phyloP scores from a whole-genome alignment of 2,113 vertebrate genomes.

The Sturnira hondurensis region DNA sequence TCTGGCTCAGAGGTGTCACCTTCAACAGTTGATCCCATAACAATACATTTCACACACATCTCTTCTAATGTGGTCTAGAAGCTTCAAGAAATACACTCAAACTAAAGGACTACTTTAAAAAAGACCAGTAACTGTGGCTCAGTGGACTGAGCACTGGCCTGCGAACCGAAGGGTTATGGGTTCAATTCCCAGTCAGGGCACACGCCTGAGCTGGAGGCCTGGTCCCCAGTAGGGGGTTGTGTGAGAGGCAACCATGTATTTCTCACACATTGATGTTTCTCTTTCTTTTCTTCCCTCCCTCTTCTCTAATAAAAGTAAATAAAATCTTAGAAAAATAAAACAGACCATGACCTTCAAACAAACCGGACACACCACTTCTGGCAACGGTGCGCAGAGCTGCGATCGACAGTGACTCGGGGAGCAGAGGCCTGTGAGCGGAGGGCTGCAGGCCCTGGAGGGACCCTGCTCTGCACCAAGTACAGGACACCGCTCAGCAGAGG shows the following conservation, averaged over 20 bases:
- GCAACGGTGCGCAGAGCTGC: accelerated
- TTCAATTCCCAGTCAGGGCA: too few relatives aligned
- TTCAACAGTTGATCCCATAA: accelerated
- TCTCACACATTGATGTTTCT: too few relatives aligned
- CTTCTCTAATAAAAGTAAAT: too few relatives aligned
- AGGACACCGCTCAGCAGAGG: background rate
- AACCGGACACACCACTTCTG: accelerated
- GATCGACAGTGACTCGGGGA: accelerated
- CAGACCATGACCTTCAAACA: background rate
- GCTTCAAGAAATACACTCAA: background rate
- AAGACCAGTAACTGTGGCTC: too few relatives aligned
- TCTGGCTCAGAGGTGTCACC: background rate
- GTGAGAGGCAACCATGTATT: too few relatives aligned
- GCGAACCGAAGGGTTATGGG: too few relatives aligned
- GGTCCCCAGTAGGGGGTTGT: too few relatives aligned
- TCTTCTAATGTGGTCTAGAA: background rate
- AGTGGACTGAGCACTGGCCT: too few relatives aligned
- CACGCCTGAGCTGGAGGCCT: too few relatives aligned
- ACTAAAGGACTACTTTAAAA: background rate
- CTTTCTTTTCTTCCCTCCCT: too few relatives aligned
- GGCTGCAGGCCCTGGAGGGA: background rate
- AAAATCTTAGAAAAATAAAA: too few relatives aligned
- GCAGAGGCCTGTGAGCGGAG: too few relatives aligned
- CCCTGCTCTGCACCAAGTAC: background rate
- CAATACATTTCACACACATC: background rate